Percentiles rank a stretch among this genome's conserved stretches.
phyloP scores from a whole-genome alignment of 2,113 vertebrate species.

The Rhinolophus ferrumequinum region DNA sequence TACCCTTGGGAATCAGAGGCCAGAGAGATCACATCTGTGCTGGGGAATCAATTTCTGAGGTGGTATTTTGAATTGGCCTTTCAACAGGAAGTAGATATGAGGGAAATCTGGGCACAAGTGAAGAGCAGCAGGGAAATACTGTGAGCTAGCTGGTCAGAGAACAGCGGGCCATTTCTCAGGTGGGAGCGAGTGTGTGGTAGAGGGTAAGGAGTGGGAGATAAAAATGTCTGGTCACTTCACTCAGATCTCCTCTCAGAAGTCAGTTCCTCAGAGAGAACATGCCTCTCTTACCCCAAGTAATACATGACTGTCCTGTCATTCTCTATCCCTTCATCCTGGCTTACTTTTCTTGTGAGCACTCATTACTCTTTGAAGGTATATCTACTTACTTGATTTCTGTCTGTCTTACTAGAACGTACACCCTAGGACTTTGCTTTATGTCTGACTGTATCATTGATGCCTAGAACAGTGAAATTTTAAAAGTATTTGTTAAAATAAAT shows the following conservation, averaged over 20 bases:
- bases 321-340: not conserved
- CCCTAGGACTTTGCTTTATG: not conserved
- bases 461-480: not conserved
- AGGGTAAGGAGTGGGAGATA: not conserved
- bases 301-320: not conserved
- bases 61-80: not conserved
- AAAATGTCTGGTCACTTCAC: not conserved
- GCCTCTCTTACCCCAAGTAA: not conserved
- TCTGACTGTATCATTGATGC: not conserved
- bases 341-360: not conserved
- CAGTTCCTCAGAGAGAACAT: not conserved
- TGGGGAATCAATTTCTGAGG: not conserved
- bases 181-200: not conserved
- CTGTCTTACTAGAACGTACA: not conserved
- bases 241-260: not conserved
- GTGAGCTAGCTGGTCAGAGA: not conserved
- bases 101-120: not conserved
- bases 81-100: not conserved
- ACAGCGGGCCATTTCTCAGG: not conserved
- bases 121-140: not conserved
- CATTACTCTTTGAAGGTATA: not conserved
- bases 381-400: conserved; percentile 15
- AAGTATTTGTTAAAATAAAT: conserved; percentile 18
- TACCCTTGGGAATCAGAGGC: not conserved
- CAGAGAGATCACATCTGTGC: not conserved